A percentile compares a stretch with the other conserved stretches of the same genome.
phyloP scores from a whole-genome alignment of 2,888 invertebrate species.

The Synergus umbraculus region DNA sequence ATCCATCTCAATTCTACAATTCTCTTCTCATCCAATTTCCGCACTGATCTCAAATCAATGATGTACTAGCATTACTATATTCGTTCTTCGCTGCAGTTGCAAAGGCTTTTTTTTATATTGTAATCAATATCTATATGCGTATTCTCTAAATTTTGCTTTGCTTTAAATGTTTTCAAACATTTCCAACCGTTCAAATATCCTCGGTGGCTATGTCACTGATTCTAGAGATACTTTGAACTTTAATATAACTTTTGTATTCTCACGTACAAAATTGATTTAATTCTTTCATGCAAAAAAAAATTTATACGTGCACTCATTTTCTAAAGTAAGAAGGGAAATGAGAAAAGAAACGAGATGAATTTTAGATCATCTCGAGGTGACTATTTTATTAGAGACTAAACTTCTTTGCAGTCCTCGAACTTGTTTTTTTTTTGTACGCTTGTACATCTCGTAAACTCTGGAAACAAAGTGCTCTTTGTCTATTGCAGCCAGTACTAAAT shows the following conservation, averaged over 20 bases:
- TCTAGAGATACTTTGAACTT: background rate
- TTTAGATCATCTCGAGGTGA: background rate
- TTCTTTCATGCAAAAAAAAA: background rate
- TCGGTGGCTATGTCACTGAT: background rate
- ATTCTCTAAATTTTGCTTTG: too few species aligned
- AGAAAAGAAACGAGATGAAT: background rate
- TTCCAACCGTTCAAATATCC: too few species aligned
- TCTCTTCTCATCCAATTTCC: background rate
- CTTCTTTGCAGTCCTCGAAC: background rate
- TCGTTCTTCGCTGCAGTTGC: too few species aligned
- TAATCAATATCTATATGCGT: too few species aligned
- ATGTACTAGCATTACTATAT: too few species aligned
- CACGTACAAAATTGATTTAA: background rate
- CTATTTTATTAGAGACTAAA: background rate
- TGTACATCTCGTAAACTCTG: slow-evolving; percentile 16
- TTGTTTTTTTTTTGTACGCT: slow-evolving; percentile 11
- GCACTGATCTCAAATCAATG: background rate
- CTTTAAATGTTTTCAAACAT: too few species aligned
- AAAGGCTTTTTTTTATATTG: too few species aligned
- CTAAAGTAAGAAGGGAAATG: background rate
- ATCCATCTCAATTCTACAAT: background rate
- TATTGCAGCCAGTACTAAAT: slow-evolving; percentile 24
- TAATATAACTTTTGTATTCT: background rate
- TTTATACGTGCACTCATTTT: background rate
- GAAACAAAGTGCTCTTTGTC: slow-evolving; percentile 24